Percentiles rank a stretch among this genome's conserved stretches.
These are phyloP conservation scores for Tetheella fluctuosa DNA, from an alignment of 2,888 invertebrate species.

Conservation along the genomic window DNA sequence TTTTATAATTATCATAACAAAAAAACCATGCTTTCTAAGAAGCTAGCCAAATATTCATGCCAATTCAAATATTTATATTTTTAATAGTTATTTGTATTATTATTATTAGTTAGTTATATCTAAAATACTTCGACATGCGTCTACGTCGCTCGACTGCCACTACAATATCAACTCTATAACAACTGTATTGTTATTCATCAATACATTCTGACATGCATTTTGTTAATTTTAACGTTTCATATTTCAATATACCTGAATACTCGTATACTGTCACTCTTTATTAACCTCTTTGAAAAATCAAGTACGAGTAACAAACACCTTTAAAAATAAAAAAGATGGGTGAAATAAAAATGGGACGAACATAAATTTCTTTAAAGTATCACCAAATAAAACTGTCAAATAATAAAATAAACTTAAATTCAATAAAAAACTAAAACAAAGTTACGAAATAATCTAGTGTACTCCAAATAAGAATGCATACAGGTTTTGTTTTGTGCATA, in stretches of 20 bases:
- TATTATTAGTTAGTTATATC: conserved; percentile 47
- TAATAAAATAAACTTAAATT: too few species aligned
- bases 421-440: too few species aligned
- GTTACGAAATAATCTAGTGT: too few species aligned
- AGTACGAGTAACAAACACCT: too few species aligned
- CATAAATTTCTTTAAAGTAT: too few species aligned
- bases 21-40: conserved; percentile 56
- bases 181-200: conserved; percentile 17
- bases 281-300: conserved; percentile 25
- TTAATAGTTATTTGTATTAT: conserved; percentile 37
- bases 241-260: conserved; percentile 4
- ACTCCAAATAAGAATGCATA: too few species aligned
- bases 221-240: neutral
- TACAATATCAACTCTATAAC: conserved; percentile 35
- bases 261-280: conserved; percentile 26
- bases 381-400: too few species aligned
- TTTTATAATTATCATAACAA: neutral
- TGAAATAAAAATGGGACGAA: conserved; percentile 10
- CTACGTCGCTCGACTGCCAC: conserved; percentile 35
- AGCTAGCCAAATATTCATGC: conserved; percentile 57
- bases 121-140: conserved; percentile 54
- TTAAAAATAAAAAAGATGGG: conserved; percentile 18
- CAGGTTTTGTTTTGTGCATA: too few species aligned
- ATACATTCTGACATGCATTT: conserved; percentile 23
- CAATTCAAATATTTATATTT: conserved; percentile 25